phyloP scores from a whole-genome alignment of 2,888 invertebrate species.

The Bombyx huttoni region DNA sequence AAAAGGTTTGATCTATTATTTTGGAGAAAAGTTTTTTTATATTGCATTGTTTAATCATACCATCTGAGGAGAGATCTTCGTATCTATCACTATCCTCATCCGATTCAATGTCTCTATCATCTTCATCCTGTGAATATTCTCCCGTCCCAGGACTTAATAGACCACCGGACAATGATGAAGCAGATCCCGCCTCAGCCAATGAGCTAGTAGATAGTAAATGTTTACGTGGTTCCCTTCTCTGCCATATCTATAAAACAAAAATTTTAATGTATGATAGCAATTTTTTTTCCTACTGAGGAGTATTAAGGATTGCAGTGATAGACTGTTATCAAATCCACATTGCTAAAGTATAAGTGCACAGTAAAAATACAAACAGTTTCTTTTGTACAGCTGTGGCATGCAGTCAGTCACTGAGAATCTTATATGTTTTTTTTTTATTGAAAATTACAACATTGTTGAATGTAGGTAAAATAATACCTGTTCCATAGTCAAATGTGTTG shows the following conservation, averaged over 20 bases:
- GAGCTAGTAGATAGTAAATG: slow-evolving; percentile 89
- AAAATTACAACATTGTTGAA: neutral
- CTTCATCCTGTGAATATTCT: slow-evolving; percentile 86
- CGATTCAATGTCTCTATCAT: slow-evolving; percentile 78
- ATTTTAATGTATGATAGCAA: too few relatives aligned
- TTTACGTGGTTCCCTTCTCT: slow-evolving; percentile 87
- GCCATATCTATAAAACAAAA: slow-evolving; percentile 77
- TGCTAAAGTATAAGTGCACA: too few relatives aligned
- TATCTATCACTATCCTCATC: slow-evolving; percentile 91
- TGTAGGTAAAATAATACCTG: slow-evolving; percentile 42
- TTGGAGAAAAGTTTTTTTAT: neutral
- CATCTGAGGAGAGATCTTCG: slow-evolving; percentile 88
- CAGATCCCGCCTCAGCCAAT: slow-evolving; percentile 86
- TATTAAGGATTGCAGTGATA: too few relatives aligned
- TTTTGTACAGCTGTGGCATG: too few relatives aligned
- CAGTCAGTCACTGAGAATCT: neutral
- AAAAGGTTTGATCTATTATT: too few relatives aligned
- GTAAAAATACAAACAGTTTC: too few relatives aligned
- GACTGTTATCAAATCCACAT: too few relatives aligned
- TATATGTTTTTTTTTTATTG: too few relatives aligned
- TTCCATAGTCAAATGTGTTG: slow-evolving; percentile 86
- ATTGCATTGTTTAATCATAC: slow-evolving; percentile 24
- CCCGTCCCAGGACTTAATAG: slow-evolving; percentile 86
- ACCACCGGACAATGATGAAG: slow-evolving; percentile 86
- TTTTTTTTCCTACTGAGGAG: too few relatives aligned